A percentile compares a stretch with the other conserved stretches of the same genome.
Conservation (phyloP, 2,888 invertebrate genomes). For the Drosophila greeni region DNA sequence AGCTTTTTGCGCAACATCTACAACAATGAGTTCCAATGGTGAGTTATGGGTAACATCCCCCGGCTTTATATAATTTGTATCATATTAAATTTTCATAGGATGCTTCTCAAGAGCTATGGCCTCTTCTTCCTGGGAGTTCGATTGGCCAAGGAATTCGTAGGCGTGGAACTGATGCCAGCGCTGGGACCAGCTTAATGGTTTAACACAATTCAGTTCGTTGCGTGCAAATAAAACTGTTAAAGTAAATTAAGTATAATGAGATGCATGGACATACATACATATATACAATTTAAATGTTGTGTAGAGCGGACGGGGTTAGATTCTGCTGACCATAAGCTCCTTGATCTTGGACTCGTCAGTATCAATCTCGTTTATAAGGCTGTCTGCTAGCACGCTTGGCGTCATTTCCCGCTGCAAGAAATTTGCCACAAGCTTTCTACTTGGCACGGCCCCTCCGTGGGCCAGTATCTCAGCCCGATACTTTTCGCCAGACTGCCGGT, state of each 20-base stretch:
- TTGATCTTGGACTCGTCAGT: slow-evolving; percentile 81
- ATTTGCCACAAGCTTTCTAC: slow-evolving; percentile 87
- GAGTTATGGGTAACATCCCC: slow-evolving; percentile 67
- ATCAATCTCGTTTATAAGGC: slow-evolving; percentile 88
- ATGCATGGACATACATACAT: slow-evolving; percentile 1
- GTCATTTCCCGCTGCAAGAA: slow-evolving; percentile 88
- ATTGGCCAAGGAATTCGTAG: slow-evolving; percentile 88
- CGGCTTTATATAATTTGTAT: slow-evolving; percentile 21
- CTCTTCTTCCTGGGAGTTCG: slow-evolving; percentile 87
- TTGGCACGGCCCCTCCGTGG: slow-evolving; percentile 93
- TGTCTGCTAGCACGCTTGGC: slow-evolving; percentile 87
- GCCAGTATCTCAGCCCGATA: slow-evolving; percentile 88
- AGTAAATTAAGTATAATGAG: slow-evolving; percentile 59
- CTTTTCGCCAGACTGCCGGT: slow-evolving; percentile 86
- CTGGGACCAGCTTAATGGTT: slow-evolving; percentile 56
- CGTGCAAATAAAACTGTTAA: slow-evolving; percentile 44
- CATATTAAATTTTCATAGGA: slow-evolving; percentile 81
- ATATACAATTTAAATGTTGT: slow-evolving; percentile 42
- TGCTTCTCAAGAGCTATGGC: slow-evolving; percentile 88
- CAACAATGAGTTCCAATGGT: slow-evolving; percentile 89
- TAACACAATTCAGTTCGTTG: slow-evolving; percentile 40
- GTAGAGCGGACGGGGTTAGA: slow-evolving; percentile 32
- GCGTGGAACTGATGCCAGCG: slow-evolving; percentile 86
- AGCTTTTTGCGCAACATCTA: slow-evolving; percentile 84
- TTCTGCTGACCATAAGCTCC: slow-evolving; percentile 63